phyloP scores from a whole-genome alignment of 2,888 invertebrate species.

The Phanerotoma sp. region DNA sequence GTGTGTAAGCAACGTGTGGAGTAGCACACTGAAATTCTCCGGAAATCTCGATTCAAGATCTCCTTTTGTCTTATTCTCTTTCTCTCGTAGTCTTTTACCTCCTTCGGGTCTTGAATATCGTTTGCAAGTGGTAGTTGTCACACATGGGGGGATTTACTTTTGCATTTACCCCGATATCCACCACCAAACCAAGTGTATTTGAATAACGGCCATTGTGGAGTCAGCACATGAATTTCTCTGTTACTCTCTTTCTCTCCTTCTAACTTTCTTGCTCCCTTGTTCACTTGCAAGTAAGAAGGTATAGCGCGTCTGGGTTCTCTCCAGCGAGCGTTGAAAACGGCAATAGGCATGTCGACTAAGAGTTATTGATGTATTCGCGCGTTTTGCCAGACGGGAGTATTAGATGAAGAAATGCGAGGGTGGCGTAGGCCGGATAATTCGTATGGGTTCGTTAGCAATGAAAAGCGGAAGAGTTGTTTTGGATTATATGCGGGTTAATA shows the following conservation, averaged over 20 bases:
- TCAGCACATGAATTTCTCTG: background rate
- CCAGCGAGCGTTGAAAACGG: too few species aligned
- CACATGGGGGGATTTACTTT: slow-evolving; percentile 21
- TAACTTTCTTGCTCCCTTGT: too few species aligned
- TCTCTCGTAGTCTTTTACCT: slow-evolving; percentile 25
- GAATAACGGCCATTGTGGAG: slow-evolving; percentile 48
- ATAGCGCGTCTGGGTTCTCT: too few species aligned
- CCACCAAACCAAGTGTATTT: slow-evolving; percentile 38
- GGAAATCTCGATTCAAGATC: slow-evolving; percentile 53
- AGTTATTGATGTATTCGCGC: too few species aligned
- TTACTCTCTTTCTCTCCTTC: too few species aligned
- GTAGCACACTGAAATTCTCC: slow-evolving; percentile 46
- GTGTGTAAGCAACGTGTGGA: slow-evolving; percentile 35
- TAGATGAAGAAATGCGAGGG: too few species aligned
- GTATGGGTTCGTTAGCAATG: slow-evolving; percentile 2
- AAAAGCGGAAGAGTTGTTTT: slow-evolving; percentile 12
- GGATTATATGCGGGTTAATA: background rate
- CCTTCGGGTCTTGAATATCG: slow-evolving; percentile 5
- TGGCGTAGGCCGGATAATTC: too few species aligned
- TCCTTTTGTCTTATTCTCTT: slow-evolving; percentile 31
- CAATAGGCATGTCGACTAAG: too few species aligned
- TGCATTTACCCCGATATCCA: background rate
- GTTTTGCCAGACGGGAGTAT: too few species aligned
- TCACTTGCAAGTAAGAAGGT: too few species aligned
- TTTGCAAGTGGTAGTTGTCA: slow-evolving; percentile 12